Conservation (phyloP, 1,140 invertebrate genomes). For the Nylanderia fulva region DNA sequence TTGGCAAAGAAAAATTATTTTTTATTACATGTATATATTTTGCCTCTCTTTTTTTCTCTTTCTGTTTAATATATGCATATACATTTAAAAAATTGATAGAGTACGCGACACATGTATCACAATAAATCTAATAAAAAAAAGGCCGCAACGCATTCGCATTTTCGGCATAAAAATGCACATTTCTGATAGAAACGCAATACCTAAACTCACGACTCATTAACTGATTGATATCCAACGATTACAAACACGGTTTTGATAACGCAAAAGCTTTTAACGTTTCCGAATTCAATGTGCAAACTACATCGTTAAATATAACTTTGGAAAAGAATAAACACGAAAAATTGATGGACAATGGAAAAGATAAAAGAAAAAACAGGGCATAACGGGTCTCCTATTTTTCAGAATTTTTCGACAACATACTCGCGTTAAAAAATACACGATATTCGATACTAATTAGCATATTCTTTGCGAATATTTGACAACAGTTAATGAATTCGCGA, state of each 20-base stretch:
- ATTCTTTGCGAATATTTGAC: conserved; percentile 25
- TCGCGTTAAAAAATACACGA: background rate
- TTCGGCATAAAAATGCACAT: conserved; percentile 5
- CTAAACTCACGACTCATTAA: conserved; percentile 40
- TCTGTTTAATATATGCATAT: background rate
- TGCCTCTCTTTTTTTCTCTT: background rate
- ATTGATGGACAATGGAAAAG: background rate
- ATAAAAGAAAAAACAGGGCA: background rate
- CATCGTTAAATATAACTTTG: background rate
- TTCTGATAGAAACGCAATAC: conserved; percentile 33
- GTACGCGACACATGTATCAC: background rate
- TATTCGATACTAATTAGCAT: conserved; percentile 34
- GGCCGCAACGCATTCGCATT: background rate
- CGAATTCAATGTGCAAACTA: background rate
- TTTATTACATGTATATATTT: background rate
- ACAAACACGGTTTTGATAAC: conserved; percentile 16
- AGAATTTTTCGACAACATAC: background rate
- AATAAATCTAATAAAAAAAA: conserved; percentile 36
- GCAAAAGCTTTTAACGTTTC: conserved; percentile 24
- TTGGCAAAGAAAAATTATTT: background rate
- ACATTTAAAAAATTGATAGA: background rate
- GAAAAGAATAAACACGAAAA: conserved; percentile 4
- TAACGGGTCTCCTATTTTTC: background rate
- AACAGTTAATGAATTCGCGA: conserved; percentile 17
- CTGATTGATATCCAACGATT: conserved; percentile 14